phyloP scores from a whole-genome alignment of 92 coral and sea anemone species.

The Bergia sp. region DNA sequence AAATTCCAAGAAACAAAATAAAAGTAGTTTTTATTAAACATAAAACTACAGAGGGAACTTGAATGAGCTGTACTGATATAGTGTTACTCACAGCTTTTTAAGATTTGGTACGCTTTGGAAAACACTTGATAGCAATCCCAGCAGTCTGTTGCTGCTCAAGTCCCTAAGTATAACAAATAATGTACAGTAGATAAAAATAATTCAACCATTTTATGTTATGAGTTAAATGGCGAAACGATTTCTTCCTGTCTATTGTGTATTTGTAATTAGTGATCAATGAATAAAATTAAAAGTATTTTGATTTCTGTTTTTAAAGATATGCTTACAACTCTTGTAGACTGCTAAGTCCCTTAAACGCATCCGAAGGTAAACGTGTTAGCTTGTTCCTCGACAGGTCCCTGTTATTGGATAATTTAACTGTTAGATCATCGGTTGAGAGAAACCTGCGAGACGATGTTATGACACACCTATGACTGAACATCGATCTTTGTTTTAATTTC shows the following conservation, averaged over 20 bases:
- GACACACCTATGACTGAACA: neutral
- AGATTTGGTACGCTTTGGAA: neutral
- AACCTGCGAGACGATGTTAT: neutral
- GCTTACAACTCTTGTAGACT: neutral
- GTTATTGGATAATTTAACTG: neutral
- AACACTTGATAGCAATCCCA: neutral
- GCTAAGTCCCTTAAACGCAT: neutral
- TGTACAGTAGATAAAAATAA: neutral
- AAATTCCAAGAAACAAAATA: too few species aligned
- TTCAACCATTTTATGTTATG: too few species aligned
- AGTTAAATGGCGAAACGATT: neutral
- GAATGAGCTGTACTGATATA: neutral
- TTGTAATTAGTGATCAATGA: neutral
- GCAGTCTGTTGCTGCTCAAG: neutral
- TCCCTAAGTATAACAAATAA: neutral
- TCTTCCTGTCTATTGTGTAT: neutral
- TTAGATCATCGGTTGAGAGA: neutral
- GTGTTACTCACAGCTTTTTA: neutral
- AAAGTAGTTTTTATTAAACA: too few species aligned
- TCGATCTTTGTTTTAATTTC: neutral
- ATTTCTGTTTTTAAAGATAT: neutral
- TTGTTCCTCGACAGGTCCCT: constrained; percentile 3
- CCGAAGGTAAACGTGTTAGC: neutral
- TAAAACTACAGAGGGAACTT: too few species aligned
- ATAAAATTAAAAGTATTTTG: neutral